Evolutionary conservation across 2,113 vertebrate species (phyloP).

Genomic region (Lophura nycthemera): DNA sequence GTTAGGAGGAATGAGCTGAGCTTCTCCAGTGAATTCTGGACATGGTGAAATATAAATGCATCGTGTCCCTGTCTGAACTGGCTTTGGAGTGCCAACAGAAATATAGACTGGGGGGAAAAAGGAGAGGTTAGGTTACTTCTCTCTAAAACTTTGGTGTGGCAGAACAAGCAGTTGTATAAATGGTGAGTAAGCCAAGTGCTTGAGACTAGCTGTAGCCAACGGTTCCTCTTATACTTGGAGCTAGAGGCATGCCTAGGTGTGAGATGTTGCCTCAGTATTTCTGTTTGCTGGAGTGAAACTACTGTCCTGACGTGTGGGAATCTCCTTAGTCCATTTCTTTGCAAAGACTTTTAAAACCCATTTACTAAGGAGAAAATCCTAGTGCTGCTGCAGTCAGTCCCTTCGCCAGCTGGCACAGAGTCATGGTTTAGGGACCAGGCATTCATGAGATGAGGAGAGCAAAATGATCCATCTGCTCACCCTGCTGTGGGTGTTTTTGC

Average conservation of each 20-base stretch:
- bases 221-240: neutral
- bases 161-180: neutral
- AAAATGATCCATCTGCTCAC: conserved; percentile 60
- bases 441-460: conserved; percentile 33
- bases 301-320: neutral
- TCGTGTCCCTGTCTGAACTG: neutral
- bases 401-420: conserved; percentile 10
- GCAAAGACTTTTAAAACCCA: neutral
- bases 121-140: neutral
- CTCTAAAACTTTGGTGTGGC: neutral
- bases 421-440: neutral
- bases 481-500: conserved; percentile 40
- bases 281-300: neutral
- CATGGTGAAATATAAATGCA: neutral
- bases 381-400: conserved; percentile 16
- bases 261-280: rapidly evolving
- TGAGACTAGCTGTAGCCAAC: neutral
- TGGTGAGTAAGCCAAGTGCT: neutral
- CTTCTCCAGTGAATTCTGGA: neutral
- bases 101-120: neutral
- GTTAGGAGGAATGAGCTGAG: neutral
- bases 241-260: neutral
- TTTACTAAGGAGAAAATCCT: neutral
- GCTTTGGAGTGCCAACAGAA: neutral
- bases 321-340: neutral